These are phyloP conservation scores for Leptopterna dolabrata DNA, from an alignment of 2,888 invertebrate species.

Conservation along the genomic window DNA sequence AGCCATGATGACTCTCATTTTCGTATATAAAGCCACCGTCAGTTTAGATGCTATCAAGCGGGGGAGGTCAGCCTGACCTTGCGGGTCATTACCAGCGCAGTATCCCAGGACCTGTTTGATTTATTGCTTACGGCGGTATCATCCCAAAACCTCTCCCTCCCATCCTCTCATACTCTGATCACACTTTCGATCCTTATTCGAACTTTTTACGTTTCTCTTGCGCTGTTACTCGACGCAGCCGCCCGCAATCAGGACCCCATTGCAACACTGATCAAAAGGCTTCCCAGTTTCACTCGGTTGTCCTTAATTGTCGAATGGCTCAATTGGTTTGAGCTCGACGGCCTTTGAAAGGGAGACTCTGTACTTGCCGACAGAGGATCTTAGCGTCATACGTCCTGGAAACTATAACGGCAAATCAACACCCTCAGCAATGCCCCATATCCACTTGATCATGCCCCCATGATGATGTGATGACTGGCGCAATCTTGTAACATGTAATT, in stretches of 20 bases:
- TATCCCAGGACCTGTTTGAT: conserved; percentile 6
- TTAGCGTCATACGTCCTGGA: not conserved
- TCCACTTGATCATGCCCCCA: too few relatives aligned
- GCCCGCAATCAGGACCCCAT: not conserved
- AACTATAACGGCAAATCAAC: not conserved
- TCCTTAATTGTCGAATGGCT: not conserved
- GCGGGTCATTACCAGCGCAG: conserved; percentile 17
- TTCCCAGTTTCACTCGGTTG: not conserved
- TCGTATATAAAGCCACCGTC: conserved; percentile 18
- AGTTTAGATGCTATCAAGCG: conserved; percentile 15
- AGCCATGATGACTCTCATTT: conserved; percentile 14
- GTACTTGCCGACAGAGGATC: not conserved
- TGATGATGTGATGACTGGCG: too few relatives aligned
- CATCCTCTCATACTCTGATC: not conserved
- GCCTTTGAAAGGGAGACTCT: not conserved
- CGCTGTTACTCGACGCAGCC: not conserved
- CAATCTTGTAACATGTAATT: too few relatives aligned
- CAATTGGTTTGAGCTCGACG: conserved; percentile 1
- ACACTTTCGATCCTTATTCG: not conserved
- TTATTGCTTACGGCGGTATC: not conserved
- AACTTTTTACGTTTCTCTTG: not conserved
- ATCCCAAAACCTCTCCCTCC: not conserved
- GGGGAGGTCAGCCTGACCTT: conserved; percentile 14
- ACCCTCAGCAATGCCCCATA: not conserved
- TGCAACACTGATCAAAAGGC: not conserved